Base-by-base conservation (phyloP, 2,113 vertebrate species). In the Passerina amoena region DNA sequence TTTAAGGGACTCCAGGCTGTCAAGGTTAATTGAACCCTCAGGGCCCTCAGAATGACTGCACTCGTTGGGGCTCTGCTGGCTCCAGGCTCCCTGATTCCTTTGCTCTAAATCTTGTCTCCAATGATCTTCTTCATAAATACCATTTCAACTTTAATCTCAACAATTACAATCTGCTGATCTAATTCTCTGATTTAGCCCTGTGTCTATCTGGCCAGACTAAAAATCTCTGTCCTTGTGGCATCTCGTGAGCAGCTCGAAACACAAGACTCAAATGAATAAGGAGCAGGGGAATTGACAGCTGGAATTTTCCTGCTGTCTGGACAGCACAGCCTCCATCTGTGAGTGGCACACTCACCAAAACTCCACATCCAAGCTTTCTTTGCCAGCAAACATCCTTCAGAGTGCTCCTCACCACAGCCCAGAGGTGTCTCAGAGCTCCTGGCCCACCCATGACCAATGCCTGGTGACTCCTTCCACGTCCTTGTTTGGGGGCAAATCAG, bases 21-120 rank as follows among this genome's bases (percentile, higher is more conserved):
- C 96, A 97, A 97, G 94, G 96, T 97, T 97, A 96, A 96, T 95
- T 97, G 96, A 96, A 90, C 94, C 95, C 93, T 94, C 85, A 90
- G 93, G 92, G 95, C 85, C 84, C 78, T 83, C 24, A 9, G 75
- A 63, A 95, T 80, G 90, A 81, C 70, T 88, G 75, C 12, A 63
- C 75, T 96, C 35, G 8, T 2, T 70, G 90, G 94, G 92, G 93
- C 94, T 93, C 66, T 28, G 35, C 87, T 82, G 93, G 82, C 90
- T 92, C 59, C 11, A 7, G 63, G 70, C 82, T 92, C 96, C 94
- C 78, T 82, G 35, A 54, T 51, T 93, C 75, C 75, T 94, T 70
- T 73, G 84, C 89, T 92, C 89, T 96, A 91, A 90, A 90, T 95
- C 90, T 96, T 82, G 66, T 90, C 87, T 94, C 18, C 1, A 85